phyloP scores from a whole-genome alignment of 2,888 invertebrate species.

The Phania funesta region DNA sequence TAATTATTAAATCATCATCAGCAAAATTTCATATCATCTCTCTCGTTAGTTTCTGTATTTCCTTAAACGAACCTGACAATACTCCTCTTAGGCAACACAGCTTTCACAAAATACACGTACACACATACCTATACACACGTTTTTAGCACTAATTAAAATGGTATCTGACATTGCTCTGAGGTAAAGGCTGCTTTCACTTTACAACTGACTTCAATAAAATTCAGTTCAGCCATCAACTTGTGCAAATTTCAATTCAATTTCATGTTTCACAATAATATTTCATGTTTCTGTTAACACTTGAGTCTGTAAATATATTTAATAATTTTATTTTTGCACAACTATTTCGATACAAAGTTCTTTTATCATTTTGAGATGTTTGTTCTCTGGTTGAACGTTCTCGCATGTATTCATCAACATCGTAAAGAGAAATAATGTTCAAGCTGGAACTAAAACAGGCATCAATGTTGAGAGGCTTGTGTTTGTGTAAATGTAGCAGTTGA shows the following conservation, averaged over 20 bases:
- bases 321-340: not conserved
- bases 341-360: not conserved
- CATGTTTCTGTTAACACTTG: constrained; percentile 2
- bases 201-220: not conserved
- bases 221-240: not conserved
- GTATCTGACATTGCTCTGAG: not conserved
- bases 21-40: no score
- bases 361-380: not conserved
- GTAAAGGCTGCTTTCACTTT: not conserved
- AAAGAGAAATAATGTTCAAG: no score
- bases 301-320: no score
- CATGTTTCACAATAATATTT: not conserved
- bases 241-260: constrained; percentile 1
- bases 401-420: no score
- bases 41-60: no score
- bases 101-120: not conserved
- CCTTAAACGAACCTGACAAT: no score
- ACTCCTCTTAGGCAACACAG: no score
- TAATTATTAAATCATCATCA: no score
- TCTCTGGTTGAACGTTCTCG: constrained; percentile 15
- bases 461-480: no score
- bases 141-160: no score
- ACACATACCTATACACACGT: not conserved
- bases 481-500: no score
- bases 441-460: no score